Base-by-base conservation (phyloP, 2,113 vertebrate species). In the Pelusios castaneus region DNA sequence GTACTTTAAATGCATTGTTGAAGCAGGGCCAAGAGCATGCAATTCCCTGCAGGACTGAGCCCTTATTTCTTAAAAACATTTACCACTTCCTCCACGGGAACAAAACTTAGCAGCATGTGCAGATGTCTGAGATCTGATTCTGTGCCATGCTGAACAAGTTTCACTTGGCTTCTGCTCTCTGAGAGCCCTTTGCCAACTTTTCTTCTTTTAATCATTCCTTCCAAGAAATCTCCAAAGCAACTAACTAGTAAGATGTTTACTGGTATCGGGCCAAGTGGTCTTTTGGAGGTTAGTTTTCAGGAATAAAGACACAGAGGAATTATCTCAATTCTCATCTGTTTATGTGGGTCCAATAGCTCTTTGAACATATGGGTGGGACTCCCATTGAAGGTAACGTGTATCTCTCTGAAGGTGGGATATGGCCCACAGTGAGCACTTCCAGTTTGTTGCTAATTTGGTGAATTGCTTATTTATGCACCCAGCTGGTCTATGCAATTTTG, bases 401-500 rank as follows among this genome's bases (percentile, higher is more conserved):
- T 0, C 0, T 17, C 77, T 76, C 11, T 0, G 60, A 93, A 70
- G n/a, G 17, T 22, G 19, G 89, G 82, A 93, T 91, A 84, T 85
- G n/a, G 58, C 11, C 90, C 77, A 93, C 80, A 31, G 38, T 8
- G 34, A 58, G 82, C 31, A 16, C 13, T 76, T 76, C n/a, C 25
- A 2, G 25, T 12, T 43, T 76, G 6, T 45, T 29, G 38, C 41
- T 27, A 13, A 76, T 21, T 14, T 25, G 13, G 22, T 16, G 13
- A 45, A 76, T 76, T 27, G 63, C 63, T 95, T 82, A 67, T 84
- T 92, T 94, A 80, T 80, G 90, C 87, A 63, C 27, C 9, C 80
- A 91, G 94, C 89, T 89, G 92, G 4, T 89, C 85, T 82, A 85
- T 77, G 88, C 89, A 89, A 88, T 86, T 91, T 60, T 77, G 85